Evolutionary conservation across 2,113 vertebrate genomes (phyloP).

Genomic region (Apodemus speciosus): DNA sequence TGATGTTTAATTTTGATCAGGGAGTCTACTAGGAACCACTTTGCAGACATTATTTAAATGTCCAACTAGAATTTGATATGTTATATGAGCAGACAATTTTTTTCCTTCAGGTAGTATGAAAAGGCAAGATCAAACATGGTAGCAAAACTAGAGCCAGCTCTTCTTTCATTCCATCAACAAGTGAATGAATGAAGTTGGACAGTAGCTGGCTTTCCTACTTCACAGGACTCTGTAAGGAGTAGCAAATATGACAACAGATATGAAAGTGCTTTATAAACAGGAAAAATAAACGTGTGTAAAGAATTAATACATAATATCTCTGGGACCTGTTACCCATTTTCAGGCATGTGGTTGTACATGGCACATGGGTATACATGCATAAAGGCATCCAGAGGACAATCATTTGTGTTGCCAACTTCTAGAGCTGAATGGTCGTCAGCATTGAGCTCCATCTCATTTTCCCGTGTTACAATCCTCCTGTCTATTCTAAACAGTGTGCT

Average conservation of each 20-base stretch:
- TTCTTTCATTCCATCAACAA: background rate
- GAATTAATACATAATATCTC: slow-evolving; percentile 21
- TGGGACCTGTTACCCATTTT: background rate
- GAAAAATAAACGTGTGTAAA: background rate
- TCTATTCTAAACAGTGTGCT: slow-evolving; percentile 15
- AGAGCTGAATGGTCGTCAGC: background rate
- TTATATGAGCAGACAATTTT: background rate
- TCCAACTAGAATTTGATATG: background rate
- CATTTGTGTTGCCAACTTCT: background rate
- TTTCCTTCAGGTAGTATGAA: background rate
- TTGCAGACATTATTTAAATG: background rate
- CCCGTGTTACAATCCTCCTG: background rate
- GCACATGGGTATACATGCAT: background rate
- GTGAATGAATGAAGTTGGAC: background rate
- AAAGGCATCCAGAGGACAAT: background rate
- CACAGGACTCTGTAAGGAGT: background rate
- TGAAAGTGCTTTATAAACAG: slow-evolving; percentile 19
- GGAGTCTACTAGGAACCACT: background rate
- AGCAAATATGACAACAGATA: background rate
- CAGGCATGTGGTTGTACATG: background rate
- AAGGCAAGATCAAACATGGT: background rate
- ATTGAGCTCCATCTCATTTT: background rate
- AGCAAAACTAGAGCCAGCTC: background rate
- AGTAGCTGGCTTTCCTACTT: background rate
- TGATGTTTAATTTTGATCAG: slow-evolving; percentile 1